Evolutionary conservation across 2,113 vertebrate genomes (phyloP).

Genomic region (Zapornia atra): DNA sequence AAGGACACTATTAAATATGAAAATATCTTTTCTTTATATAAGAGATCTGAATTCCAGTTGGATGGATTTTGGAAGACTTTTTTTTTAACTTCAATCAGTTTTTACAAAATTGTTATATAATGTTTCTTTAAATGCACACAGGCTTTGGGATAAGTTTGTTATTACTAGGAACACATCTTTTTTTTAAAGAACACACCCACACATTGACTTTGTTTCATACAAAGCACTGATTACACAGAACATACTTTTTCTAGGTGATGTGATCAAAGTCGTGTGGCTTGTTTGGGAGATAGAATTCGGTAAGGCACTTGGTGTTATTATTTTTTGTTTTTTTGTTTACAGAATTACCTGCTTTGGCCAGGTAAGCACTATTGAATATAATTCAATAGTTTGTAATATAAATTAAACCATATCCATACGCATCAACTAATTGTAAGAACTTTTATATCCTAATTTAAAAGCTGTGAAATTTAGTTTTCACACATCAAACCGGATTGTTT

Average conservation of each 20-base stretch:
- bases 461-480: slow-evolving; percentile 86
- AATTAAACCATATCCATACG: slow-evolving; percentile 82
- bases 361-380: slow-evolving; percentile 84
- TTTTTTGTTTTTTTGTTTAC: slow-evolving; percentile 90
- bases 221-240: slow-evolving; percentile 76
- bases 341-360: slow-evolving; percentile 83
- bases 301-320: slow-evolving; percentile 78
- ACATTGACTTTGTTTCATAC: slow-evolving; percentile 75
- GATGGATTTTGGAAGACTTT: slow-evolving; percentile 81
- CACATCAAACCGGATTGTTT: slow-evolving; percentile 88
- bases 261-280: slow-evolving; percentile 75
- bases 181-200: slow-evolving; percentile 64
- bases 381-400: slow-evolving; percentile 92
- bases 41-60: slow-evolving; percentile 80
- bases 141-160: slow-evolving; percentile 81
- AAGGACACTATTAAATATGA: slow-evolving; percentile 86
- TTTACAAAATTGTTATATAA: slow-evolving; percentile 78
- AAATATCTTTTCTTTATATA: slow-evolving; percentile 85
- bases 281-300: slow-evolving; percentile 65
- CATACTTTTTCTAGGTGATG: slow-evolving; percentile 71
- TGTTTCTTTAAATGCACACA: slow-evolving; percentile 79
- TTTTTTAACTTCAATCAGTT: slow-evolving; percentile 80
- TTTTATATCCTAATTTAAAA: slow-evolving; percentile 90
- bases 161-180: slow-evolving; percentile 79
- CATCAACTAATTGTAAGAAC: slow-evolving; percentile 84